A percentile compares a stretch with the other conserved stretches of the same genome.
These are phyloP conservation scores for Hypolimnas misippus DNA, from an alignment of 2,888 invertebrate species.

Conservation along the genomic window DNA sequence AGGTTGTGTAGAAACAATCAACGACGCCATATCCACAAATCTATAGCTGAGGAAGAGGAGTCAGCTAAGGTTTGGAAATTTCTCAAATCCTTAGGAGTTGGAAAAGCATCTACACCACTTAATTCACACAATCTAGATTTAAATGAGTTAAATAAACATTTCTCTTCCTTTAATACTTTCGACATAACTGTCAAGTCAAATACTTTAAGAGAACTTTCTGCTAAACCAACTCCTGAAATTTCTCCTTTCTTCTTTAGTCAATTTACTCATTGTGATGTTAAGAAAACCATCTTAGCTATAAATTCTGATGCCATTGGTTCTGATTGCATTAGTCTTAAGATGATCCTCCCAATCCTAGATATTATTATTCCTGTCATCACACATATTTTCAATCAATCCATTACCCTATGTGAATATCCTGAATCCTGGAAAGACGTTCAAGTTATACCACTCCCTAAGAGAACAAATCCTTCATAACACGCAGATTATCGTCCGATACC, in stretches of 20 bases:
- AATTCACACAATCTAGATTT: neutral
- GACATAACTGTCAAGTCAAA: neutral
- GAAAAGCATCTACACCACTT: neutral
- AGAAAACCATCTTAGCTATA: neutral
- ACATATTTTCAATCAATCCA: too few species aligned
- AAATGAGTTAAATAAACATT: neutral
- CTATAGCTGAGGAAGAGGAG: neutral
- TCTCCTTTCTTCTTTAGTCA: slow-evolving; percentile 1
- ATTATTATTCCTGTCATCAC: too few species aligned
- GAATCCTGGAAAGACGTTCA: too few species aligned
- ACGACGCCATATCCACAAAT: slow-evolving; percentile 5
- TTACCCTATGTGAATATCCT: too few species aligned
- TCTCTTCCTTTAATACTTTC: neutral
- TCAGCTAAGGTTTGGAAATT: neutral
- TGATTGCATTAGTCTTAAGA: too few species aligned
- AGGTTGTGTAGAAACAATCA: slow-evolving; percentile 6
- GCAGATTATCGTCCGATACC: too few species aligned
- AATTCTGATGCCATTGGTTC: too few species aligned
- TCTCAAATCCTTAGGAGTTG: slow-evolving; percentile 9
- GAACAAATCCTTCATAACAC: neutral
- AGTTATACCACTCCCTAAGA: too few species aligned
- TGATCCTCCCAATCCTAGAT: too few species aligned
- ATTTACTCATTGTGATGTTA: neutral
- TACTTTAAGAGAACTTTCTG: neutral
- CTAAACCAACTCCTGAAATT: neutral